Percentiles rank a stretch among this genome's conserved stretches.
phyloP scores from a whole-genome alignment of 53 echinoderm and acorn worm species.

The Holothuria scabra region DNA sequence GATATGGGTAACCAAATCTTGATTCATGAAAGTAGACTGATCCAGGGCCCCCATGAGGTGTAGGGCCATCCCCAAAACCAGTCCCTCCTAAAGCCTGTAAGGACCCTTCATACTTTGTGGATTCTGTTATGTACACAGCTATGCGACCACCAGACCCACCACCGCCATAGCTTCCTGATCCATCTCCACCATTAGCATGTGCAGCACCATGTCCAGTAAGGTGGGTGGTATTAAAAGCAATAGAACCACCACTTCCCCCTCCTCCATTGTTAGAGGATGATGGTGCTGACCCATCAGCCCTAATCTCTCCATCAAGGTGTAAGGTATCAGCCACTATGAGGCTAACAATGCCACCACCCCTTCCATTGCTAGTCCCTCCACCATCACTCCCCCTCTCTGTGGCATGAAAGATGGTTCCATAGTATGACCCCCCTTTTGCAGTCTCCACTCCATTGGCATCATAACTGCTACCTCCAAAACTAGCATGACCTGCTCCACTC shows the following conservation, averaged over 20 bases:
- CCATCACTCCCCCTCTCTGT: constrained; percentile 75
- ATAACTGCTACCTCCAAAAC: constrained; percentile 74
- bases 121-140: constrained; percentile 60
- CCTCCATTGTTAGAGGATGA: constrained; percentile 64
- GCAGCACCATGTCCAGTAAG: constrained; percentile 80
- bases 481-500: constrained; percentile 87
- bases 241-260: constrained; percentile 84
- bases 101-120: constrained; percentile 75
- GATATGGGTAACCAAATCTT: constrained; percentile 60
- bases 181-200: constrained; percentile 87
- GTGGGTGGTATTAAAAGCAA: constrained; percentile 60
- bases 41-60: constrained; percentile 86
- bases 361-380: constrained; percentile 65
- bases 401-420: constrained; percentile 76
- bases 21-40: constrained; percentile 79
- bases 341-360: constrained; percentile 74
- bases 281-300: constrained; percentile 68
- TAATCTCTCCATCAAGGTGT: constrained; percentile 79
- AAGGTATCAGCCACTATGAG: constrained; percentile 65
- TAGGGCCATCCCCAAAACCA: constrained; percentile 36
- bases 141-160: constrained; percentile 91
- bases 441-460: constrained; percentile 13
- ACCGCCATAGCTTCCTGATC: constrained; percentile 62
- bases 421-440: constrained; percentile 67
- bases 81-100: constrained; percentile 68